A percentile compares a stretch with the other conserved stretches of the same genome.
Evolutionary conservation across 2,797 vertebrate genomes (phyloP).

Genomic region (Phaenicophaeus curvirostris): DNA sequence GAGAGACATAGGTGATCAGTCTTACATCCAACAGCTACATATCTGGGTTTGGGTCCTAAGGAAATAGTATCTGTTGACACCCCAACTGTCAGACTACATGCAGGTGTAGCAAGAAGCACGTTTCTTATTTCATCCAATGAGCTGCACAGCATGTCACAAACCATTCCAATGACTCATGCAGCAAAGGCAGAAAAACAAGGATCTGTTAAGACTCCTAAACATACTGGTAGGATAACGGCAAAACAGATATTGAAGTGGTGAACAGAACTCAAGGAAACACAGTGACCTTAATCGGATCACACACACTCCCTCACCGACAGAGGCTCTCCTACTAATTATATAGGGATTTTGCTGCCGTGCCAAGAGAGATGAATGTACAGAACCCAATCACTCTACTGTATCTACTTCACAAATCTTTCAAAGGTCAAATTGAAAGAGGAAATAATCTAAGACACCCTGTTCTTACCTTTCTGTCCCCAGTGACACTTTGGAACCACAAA

Average conservation of each 20-base stretch:
- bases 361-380: neutral
- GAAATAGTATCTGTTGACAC: neutral
- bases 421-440: constrained; percentile 1
- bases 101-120: neutral
- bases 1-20: neutral
- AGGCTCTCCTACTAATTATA: neutral
- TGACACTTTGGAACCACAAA: neutral
- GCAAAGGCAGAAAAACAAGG: neutral
- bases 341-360: neutral
- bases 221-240: neutral
- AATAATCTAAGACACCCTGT: constrained; percentile 15
- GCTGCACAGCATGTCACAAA: neutral
- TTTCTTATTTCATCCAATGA: rapidly evolving
- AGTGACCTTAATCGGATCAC: neutral
- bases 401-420: neutral
- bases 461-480: neutral
- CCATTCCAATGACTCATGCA: neutral
- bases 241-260: neutral
- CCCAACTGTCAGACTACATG: neutral
- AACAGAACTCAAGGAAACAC: neutral
- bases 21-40: neutral
- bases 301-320: neutral
- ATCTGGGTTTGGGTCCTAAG: neutral
- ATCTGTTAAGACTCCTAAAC: neutral
- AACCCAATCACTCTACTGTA: neutral